Conservation (phyloP, 2,888 invertebrate species). For the Tiliacea citrago region DNA sequence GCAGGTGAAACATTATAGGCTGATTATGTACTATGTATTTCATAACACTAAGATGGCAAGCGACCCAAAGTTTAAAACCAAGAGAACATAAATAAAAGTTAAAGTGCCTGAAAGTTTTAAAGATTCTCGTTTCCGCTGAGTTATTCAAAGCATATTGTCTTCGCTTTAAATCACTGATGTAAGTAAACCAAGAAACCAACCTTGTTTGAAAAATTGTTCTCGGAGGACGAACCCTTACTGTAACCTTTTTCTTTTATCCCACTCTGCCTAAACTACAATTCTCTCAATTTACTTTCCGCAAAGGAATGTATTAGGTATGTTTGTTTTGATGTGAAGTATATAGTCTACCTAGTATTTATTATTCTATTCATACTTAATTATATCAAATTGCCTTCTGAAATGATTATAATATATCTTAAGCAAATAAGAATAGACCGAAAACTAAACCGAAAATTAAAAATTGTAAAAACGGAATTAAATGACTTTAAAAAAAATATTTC, state of each 20-base stretch:
- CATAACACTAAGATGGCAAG: conserved; percentile 37
- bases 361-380: neutral
- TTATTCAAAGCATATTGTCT: conserved; percentile 67
- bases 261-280: conserved; percentile 78
- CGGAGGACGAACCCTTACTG: conserved; percentile 76
- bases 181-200: conserved; percentile 79
- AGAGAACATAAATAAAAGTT: conserved; percentile 57
- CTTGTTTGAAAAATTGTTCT: conserved; percentile 86
- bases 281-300: conserved; percentile 79
- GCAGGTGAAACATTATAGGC: too few relatives aligned
- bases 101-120: conserved; percentile 58
- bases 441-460: neutral
- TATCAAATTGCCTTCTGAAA: neutral
- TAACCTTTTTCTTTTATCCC: conserved; percentile 78
- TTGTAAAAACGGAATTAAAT: too few relatives aligned
- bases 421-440: too few relatives aligned
- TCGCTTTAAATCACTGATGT: conserved; percentile 81
- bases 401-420: neutral
- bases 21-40: too few relatives aligned
- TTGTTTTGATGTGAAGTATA: conserved; percentile 33
- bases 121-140: conserved; percentile 59
- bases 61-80: conserved; percentile 43
- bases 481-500: too few relatives aligned
- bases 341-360: neutral
- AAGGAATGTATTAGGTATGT: conserved; percentile 72